Conservation (phyloP, 2,888 invertebrate genomes). For the Ophion obscuratus region DNA sequence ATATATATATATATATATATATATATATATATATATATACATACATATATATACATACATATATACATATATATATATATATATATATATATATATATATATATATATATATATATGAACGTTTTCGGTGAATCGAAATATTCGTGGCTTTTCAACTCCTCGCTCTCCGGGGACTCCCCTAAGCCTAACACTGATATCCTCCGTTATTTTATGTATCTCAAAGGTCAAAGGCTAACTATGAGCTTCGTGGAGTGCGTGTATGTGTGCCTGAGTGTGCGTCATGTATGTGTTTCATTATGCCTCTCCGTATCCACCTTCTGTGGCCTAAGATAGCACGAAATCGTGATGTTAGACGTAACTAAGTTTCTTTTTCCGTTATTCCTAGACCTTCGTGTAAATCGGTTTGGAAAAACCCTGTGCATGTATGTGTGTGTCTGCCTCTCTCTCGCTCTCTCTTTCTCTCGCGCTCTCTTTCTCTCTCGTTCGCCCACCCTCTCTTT, state of each 20-base stretch:
- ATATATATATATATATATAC: too few species aligned
- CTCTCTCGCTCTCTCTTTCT: too few species aligned
- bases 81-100: too few species aligned
- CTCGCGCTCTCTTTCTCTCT: neutral
- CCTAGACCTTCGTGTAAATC: neutral
- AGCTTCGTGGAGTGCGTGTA: conserved; percentile 10
- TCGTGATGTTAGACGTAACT: conserved; percentile 10
- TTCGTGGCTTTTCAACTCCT: neutral
- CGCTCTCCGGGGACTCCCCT: neutral
- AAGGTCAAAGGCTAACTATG: conserved; percentile 61
- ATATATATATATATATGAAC: neutral
- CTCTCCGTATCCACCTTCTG: conserved; percentile 27
- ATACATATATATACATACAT: too few species aligned
- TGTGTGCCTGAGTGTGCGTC: too few species aligned
- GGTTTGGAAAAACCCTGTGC: neutral
- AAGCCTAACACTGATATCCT: conserved; percentile 37
- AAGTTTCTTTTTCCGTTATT: conserved; percentile 1
- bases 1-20: too few species aligned
- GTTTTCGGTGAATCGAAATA: conserved; percentile 30
- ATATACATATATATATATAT: too few species aligned
- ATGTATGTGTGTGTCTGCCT: too few species aligned
- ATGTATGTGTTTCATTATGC: conserved; percentile 1
- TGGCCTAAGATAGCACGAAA: conserved; percentile 8
- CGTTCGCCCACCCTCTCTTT: neutral
- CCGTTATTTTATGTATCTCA: conserved; percentile 50